Evolutionary conservation across 2,888 invertebrate genomes (phyloP).

Genomic region (Sphaerophoria taeniata): DNA sequence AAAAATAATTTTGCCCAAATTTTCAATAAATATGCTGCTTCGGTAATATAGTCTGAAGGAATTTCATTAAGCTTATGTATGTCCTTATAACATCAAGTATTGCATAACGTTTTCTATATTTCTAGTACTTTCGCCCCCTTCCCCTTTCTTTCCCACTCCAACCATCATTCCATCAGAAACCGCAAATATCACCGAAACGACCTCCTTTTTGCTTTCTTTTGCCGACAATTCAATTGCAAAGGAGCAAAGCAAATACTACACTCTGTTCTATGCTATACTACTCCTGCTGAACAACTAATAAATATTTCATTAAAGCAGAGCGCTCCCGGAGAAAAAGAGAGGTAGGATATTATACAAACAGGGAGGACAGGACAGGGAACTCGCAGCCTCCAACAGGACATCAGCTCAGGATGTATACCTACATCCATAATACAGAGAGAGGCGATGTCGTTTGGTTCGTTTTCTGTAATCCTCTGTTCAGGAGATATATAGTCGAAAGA

Average conservation of each 20-base stretch:
- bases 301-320: slow-evolving; percentile 69
- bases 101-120: slow-evolving; percentile 27
- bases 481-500: too few species aligned
- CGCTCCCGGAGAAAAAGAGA: background rate
- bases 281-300: slow-evolving; percentile 57
- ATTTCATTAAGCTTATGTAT: slow-evolving; percentile 64
- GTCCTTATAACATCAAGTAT: slow-evolving; percentile 35
- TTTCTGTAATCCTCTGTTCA: too few species aligned
- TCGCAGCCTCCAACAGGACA: too few species aligned
- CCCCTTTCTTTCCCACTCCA: too few species aligned
- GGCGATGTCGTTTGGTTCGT: too few species aligned
- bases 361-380: background rate
- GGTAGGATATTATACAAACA: slow-evolving; percentile 22
- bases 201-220: slow-evolving; percentile 43
- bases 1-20: slow-evolving; percentile 53
- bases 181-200: slow-evolving; percentile 39
- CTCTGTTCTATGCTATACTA: background rate
- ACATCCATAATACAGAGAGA: too few species aligned
- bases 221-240: slow-evolving; percentile 64
- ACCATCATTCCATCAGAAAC: slow-evolving; percentile 17
- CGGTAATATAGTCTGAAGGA: slow-evolving; percentile 33
- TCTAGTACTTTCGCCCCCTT: background rate
- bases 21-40: slow-evolving; percentile 59
- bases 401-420: too few species aligned
- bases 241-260: slow-evolving; percentile 63